Evolutionary conservation across 2,113 vertebrate genomes (phyloP).

Genomic region (Oceanites oceanicus): DNA sequence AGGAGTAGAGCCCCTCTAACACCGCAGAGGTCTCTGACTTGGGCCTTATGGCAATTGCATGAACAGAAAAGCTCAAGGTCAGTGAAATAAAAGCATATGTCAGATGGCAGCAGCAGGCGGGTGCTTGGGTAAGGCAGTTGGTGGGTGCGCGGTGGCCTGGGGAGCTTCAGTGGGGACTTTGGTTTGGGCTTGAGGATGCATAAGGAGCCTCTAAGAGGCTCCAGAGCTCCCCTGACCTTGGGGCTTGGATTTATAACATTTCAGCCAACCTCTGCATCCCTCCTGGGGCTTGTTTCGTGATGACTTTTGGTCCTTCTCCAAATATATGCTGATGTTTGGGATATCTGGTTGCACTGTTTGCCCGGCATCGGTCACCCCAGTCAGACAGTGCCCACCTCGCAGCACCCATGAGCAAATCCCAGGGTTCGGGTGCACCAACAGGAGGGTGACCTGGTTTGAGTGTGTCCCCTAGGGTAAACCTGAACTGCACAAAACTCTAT

Average conservation of each 20-base stretch:
- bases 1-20: background rate
- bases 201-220: background rate
- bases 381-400: background rate
- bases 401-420: background rate
- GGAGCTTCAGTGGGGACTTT: background rate
- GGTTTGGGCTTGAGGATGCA: rapidly evolving
- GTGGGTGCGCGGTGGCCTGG: rapidly evolving
- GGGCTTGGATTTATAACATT: background rate
- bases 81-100: background rate
- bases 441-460: background rate
- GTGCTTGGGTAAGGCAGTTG: rapidly evolving
- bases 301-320: background rate
- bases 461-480: background rate
- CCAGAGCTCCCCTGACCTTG: background rate
- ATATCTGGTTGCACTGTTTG: background rate
- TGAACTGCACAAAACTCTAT: background rate
- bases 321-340: background rate
- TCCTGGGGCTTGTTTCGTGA: background rate
- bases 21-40: rapidly evolving
- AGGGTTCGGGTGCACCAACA: background rate
- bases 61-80: background rate
- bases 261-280: background rate
- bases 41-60: background rate
- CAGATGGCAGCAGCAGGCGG: rapidly evolving
- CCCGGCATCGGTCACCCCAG: background rate